These are phyloP conservation scores for Pandemis heparana DNA, from an alignment of 2,888 invertebrate species.

Conservation along the genomic window DNA sequence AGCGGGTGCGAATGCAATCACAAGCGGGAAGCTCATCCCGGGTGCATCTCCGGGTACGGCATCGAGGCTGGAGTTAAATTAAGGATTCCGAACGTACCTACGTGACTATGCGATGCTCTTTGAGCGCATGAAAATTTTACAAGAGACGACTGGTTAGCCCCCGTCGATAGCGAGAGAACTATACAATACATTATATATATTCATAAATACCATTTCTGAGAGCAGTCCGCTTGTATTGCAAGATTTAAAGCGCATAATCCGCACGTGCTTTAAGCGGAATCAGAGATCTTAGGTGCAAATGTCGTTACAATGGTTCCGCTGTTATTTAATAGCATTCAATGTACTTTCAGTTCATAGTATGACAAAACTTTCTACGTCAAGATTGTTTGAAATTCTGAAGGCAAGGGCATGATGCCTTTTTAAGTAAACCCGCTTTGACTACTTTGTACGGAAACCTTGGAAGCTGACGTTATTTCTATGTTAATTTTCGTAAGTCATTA, in stretches of 20 bases:
- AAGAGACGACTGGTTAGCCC: conserved; percentile 23
- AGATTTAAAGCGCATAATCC: conserved; percentile 7
- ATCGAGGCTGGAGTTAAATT: conserved; percentile 68
- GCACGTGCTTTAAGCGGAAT: not conserved
- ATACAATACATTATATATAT: not conserved
- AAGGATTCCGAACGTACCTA: conserved; percentile 73
- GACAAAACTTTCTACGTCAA: conserved; percentile 25
- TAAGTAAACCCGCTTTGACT: conserved; percentile 24
- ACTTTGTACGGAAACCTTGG: conserved; percentile 29
- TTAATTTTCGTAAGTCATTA: conserved; percentile 40
- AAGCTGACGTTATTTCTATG: conserved; percentile 38
- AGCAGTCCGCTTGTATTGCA: conserved; percentile 3
- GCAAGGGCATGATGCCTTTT: conserved; percentile 18
- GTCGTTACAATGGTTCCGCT: not conserved
- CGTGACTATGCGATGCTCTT: conserved; percentile 53
- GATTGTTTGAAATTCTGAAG: conserved; percentile 3
- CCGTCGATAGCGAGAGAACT: conserved; percentile 16
- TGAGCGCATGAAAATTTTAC: conserved; percentile 38
- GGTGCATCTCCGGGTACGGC: conserved; percentile 74
- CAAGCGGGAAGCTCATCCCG: conserved; percentile 79
- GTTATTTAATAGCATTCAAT: not conserved
- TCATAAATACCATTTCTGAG: conserved; percentile 27
- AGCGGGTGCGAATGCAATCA: conserved; percentile 79
- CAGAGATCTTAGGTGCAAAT: conserved; percentile 1
- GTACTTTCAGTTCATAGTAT: not conserved